Evolutionary conservation across 2,888 invertebrate species (phyloP).

Genomic region (Teinopalpus imperialis): DNA sequence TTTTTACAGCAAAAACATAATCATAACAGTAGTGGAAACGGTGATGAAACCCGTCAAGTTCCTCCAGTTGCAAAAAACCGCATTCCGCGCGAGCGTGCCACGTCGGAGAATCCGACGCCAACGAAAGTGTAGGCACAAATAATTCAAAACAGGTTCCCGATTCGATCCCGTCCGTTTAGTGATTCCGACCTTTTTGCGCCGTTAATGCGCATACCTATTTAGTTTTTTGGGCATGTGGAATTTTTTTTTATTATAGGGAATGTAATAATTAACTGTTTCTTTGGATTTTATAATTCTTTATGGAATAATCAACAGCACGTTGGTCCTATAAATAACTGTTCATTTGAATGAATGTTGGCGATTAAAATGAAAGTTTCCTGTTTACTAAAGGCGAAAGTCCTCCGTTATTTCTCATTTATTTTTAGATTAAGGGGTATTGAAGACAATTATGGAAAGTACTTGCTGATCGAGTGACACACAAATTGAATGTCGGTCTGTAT

Average conservation of each 20-base stretch:
- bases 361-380: not conserved
- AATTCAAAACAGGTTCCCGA: conserved; percentile 34
- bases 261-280: too few relatives aligned
- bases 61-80: conserved; percentile 49
- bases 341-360: not conserved
- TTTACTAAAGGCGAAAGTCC: too few relatives aligned
- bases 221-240: conserved; percentile 5
- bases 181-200: conserved; percentile 26
- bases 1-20: conserved; percentile 37
- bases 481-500: too few relatives aligned
- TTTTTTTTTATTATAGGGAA: not conserved
- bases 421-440: too few relatives aligned
- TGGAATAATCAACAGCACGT: too few relatives aligned
- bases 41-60: conserved; percentile 46
- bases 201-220: conserved; percentile 13
- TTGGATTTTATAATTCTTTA: too few relatives aligned
- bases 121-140: conserved; percentile 51
- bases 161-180: conserved; percentile 28
- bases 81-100: conserved; percentile 48
- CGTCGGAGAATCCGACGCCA: conserved; percentile 44
- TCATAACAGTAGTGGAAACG: conserved; percentile 39
- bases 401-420: not conserved
- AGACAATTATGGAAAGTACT: too few relatives aligned
- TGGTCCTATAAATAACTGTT: conserved; percentile 8
- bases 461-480: too few relatives aligned